phyloP scores from a whole-genome alignment of 1,140 invertebrate species.

The Latrodectus geometricus region DNA sequence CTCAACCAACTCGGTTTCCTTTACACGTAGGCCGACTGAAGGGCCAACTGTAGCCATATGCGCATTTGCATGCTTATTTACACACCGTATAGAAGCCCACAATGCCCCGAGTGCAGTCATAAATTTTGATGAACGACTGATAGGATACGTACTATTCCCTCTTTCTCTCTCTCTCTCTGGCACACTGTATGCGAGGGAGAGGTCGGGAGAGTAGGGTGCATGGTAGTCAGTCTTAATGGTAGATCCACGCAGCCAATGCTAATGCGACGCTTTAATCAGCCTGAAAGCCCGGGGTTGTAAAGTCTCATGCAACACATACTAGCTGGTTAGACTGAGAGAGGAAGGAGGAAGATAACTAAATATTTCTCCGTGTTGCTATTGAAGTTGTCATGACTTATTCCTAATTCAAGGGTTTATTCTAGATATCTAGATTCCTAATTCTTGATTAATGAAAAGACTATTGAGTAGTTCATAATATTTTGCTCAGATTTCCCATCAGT shows the following conservation, averaged over 20 bases:
- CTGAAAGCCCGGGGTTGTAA: slow-evolving; percentile 55
- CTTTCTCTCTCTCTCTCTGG: neutral
- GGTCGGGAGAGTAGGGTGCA: neutral
- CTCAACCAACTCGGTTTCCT: slow-evolving; percentile 7
- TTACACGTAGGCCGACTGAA: neutral
- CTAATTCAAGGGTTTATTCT: too few relatives aligned
- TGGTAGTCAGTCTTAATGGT: slow-evolving; percentile 48
- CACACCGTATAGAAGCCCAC: slow-evolving; percentile 38
- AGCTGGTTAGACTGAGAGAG: slow-evolving; percentile 16
- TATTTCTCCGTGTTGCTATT: slow-evolving; percentile 17
- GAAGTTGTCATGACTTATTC: slow-evolving; percentile 11
- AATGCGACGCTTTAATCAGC: slow-evolving; percentile 57
- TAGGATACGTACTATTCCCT: neutral
- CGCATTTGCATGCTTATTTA: slow-evolving; percentile 57
- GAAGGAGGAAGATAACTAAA: slow-evolving; percentile 11
- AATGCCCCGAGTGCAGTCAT: slow-evolving; percentile 30
- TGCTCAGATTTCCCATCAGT: too few relatives aligned
- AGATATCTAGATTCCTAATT: too few relatives aligned
- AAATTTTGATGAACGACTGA: slow-evolving; percentile 58
- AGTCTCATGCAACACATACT: slow-evolving; percentile 49
- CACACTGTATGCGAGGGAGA: neutral
- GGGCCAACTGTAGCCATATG: slow-evolving; percentile 57
- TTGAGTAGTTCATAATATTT: too few relatives aligned
- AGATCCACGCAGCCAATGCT: slow-evolving; percentile 47
- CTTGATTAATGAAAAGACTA: too few relatives aligned